phyloP scores from a whole-genome alignment of 2,113 vertebrate species.

The Anser cygnoides region DNA sequence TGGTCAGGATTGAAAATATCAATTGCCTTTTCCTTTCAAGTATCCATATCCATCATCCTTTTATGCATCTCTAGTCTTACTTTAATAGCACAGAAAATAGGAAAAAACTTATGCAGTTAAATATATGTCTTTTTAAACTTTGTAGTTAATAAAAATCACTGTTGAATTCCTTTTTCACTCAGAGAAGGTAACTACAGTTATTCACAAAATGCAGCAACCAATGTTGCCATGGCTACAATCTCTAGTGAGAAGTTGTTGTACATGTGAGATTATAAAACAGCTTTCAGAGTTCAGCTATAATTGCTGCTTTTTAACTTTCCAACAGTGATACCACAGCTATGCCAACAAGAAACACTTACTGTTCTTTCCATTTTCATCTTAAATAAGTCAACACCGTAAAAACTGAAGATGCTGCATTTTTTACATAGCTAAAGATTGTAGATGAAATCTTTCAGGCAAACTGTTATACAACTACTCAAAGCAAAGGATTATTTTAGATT shows the following conservation, averaged over 20 bases:
- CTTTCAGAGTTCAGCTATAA: conserved; percentile 37
- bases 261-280: background rate
- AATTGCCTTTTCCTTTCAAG: background rate
- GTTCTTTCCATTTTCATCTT: background rate
- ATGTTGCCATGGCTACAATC: conserved; percentile 62
- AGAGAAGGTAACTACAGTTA: background rate
- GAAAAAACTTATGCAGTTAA: background rate
- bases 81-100: background rate
- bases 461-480: background rate
- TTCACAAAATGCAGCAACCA: background rate
- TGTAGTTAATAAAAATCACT: background rate
- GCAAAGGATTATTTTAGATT: background rate
- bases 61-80: background rate
- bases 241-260: background rate
- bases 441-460: background rate
- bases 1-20: background rate
- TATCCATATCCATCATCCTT: background rate
- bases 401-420: background rate
- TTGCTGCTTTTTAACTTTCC: conserved; percentile 26
- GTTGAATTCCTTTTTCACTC: background rate
- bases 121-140: background rate
- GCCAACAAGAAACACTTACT: background rate
- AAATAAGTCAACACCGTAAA: background rate
- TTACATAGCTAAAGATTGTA: background rate
- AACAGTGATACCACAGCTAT: background rate